Base-by-base conservation (phyloP, 2,888 invertebrate species). In the Drosophila limbata region DNA sequence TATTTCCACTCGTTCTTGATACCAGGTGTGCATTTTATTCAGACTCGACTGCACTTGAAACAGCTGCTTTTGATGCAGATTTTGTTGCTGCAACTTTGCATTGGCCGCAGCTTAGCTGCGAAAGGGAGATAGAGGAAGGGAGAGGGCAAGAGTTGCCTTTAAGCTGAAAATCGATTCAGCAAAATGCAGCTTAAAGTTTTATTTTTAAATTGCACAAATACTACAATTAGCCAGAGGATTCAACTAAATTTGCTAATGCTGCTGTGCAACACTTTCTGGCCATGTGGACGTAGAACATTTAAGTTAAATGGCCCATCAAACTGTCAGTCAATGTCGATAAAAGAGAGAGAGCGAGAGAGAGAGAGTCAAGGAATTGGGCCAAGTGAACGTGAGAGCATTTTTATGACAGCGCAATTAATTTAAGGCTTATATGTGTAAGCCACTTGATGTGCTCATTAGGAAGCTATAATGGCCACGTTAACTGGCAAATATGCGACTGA, bases 331-430 rank as follows among this genome's bases (percentile, higher is more conserved):
- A 1, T 1, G 19, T 17, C 15, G 13, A 45, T 3, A 3, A 28
- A 6, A 10, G 17, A 40, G 39, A 33, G 15, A 9, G 11, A 28
- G 2, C 3, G 15, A 10, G 35, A 37, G n/a, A 6, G 35, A 37
- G 35, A 25, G 19, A 17, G 6, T 9, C 8, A n/a, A 33, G 25
- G 9, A 37, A 44, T 15, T 42, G 28, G 47, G 19, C 28, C 37
- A 28, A 48, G 48, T 57, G 8, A 77, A 83, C 77, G 88, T 86
- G 88, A 71, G 79, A 64, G 74, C 70, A 82, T 88, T 90, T 88
- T 88, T 88, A 90, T 90, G 77, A 80, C 84, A 84, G 77, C 65
- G 73, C 89, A 88, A 90, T 90, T 88, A 90, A 90, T 90, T 82
- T 77, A 67, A 63, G 82, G 79, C 89, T 86, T 89, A 87, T 73